Percentiles rank a stretch among this genome's conserved stretches.
phyloP scores from a whole-genome alignment of 2,888 invertebrate species.

The Trachelus stipa region DNA sequence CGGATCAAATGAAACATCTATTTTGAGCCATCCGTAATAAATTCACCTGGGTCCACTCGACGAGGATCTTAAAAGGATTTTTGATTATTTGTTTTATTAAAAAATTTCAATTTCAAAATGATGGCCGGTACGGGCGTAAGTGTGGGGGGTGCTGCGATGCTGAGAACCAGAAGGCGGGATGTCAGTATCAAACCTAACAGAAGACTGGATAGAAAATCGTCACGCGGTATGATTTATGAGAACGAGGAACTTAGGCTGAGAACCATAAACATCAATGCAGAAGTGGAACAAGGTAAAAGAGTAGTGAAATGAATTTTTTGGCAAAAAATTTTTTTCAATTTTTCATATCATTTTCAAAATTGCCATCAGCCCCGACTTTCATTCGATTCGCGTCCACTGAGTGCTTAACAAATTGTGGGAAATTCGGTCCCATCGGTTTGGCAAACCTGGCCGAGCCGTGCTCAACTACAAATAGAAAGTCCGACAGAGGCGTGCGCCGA shows the following conservation, averaged over 20 bases:
- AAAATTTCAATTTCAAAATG: constrained; percentile 38
- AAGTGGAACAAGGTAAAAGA: constrained; percentile 85
- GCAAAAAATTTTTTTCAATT: too few relatives aligned
- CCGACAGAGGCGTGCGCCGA: constrained; percentile 6
- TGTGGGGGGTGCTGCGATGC: constrained; percentile 71
- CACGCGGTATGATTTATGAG: constrained; percentile 93
- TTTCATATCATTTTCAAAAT: neutral
- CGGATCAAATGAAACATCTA: neutral
- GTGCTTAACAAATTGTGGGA: constrained; percentile 13
- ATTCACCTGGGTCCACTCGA: neutral
- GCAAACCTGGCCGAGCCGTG: constrained; percentile 29
- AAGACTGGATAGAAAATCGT: constrained; percentile 90
- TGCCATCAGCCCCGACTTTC: neutral
- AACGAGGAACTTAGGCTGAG: constrained; percentile 90
- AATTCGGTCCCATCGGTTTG: constrained; percentile 30
- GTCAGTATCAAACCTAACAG: constrained; percentile 91
- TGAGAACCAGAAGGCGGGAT: constrained; percentile 87
- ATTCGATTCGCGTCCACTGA: neutral
- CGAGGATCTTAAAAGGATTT: neutral
- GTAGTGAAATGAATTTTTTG: constrained; percentile 6
- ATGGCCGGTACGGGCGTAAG: constrained; percentile 54
- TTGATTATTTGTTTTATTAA: neutral
- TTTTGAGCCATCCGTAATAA: neutral
- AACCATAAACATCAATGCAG: constrained; percentile 92
- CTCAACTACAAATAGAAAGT: constrained; percentile 49